Evolutionary conservation across 2,888 invertebrate genomes (phyloP), one percentile per base, ranked within the genome.

Genomic region (Oxycera nigricornis): DNA sequence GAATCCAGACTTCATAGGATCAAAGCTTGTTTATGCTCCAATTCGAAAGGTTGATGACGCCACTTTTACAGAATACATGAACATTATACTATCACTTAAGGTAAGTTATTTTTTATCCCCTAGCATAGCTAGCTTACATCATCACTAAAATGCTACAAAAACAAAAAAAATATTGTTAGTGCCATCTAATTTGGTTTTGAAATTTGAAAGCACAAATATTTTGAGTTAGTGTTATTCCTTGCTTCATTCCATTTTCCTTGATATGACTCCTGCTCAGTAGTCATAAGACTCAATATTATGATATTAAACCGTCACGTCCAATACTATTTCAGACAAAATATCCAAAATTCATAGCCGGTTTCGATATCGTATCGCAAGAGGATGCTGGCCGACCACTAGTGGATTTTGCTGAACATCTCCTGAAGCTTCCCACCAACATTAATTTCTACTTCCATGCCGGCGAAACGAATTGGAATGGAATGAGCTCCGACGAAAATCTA

Each of bases 311-410:
- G 6, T 7, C 14, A n/a, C n/a, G n/a, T n/a, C n/a, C n/a, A n/a
- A n/a, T n/a, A 85, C 87, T 94, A 0, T 92, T 90, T 20, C 87
- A 89, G 81, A 79, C 79, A 0, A 81, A 84, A 7, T 89, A 90
- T 82, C 91, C 93, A 0, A 87, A 90, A 14, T 88, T 90, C 75
- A 86, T 94, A 46, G 91, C 90, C 28, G 94, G 94, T 6, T 93
- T 94, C 78, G 94, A 94, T 85, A 86, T 95, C 75, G 93, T 94
- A 0, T 94, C 94, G 0, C 91, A 92, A 80, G 94, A 94, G 82
- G 94, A 94, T 79, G 81, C 85, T 59, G 93, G 93, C 0, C 83
- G 85, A 41, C 90, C 92, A 0, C 82, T 94, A 0, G 82, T 87
- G 39, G 87, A 89, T 17, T 92, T 91, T 76, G 86, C 88, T 0